Evolutionary conservation across 2,113 vertebrate genomes (phyloP).

Genomic region (Xiphophorus maculatus): DNA sequence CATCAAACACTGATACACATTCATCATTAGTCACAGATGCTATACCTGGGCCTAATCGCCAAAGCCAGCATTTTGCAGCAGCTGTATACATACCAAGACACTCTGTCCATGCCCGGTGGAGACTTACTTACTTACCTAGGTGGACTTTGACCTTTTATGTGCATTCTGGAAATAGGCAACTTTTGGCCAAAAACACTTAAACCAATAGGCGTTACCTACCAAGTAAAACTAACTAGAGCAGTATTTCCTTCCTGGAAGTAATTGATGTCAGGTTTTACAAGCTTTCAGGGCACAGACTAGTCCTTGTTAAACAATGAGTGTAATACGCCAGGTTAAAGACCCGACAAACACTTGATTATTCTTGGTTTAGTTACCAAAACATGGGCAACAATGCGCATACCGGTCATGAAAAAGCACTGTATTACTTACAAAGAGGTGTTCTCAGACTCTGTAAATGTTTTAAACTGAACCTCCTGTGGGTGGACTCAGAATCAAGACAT

Average conservation of each 20-base stretch:
- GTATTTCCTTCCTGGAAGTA: background rate
- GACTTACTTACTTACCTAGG: too few species aligned
- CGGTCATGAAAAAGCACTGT: background rate
- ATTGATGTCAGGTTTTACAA: too few species aligned
- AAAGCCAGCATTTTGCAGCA: background rate
- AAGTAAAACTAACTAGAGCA: too few species aligned
- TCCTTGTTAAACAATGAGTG: background rate
- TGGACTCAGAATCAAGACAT: slow-evolving; percentile 43
- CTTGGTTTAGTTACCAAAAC: background rate
- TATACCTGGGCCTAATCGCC: background rate
- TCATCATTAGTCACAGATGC: background rate
- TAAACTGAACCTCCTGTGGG: slow-evolving; percentile 48
- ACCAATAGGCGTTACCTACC: too few species aligned
- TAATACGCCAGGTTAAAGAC: background rate
- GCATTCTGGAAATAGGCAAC: too few species aligned
- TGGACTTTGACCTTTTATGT: too few species aligned
- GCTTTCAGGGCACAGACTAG: background rate
- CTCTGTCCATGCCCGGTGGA: too few species aligned
- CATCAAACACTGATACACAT: background rate
- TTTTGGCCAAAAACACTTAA: too few species aligned
- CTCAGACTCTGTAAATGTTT: slow-evolving; percentile 20
- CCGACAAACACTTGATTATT: background rate
- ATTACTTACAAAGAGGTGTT: slow-evolving; percentile 3
- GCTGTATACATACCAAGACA: too few species aligned
- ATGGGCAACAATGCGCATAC: background rate